Conservation (phyloP, 2,797 vertebrate species). For the Poeciliopsis paucimaculata region DNA sequence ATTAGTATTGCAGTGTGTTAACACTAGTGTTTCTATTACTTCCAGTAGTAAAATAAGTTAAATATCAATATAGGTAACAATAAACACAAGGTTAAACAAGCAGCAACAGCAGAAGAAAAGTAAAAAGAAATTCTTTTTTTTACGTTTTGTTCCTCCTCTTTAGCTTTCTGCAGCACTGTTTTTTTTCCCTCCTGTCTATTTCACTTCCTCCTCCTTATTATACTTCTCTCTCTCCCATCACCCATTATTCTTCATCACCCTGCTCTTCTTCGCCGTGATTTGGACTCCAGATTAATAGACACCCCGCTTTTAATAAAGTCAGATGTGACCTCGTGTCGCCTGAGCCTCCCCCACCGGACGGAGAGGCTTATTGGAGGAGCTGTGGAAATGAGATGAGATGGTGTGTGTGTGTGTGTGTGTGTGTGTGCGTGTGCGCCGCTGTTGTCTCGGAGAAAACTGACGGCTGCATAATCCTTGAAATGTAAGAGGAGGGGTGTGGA, state of each 20-base stretch:
- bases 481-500: neutral
- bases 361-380: slow-evolving; percentile 36
- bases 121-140: neutral
- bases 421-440: neutral
- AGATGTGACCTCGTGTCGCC: slow-evolving; percentile 40
- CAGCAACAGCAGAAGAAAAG: neutral
- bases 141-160: neutral
- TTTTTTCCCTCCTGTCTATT: neutral
- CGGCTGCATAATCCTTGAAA: slow-evolving; percentile 35
- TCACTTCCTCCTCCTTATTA: slow-evolving; percentile 6
- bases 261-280: slow-evolving; percentile 38
- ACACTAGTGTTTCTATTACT: neutral
- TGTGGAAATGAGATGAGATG: slow-evolving; percentile 26
- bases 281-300: slow-evolving; percentile 63
- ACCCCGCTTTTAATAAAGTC: slow-evolving; percentile 72
- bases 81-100: neutral
- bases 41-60: neutral
- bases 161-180: neutral
- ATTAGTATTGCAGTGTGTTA: neutral
- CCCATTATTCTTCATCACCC: slow-evolving; percentile 7
- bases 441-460: slow-evolving; percentile 33
- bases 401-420: neutral
- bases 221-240: slow-evolving; percentile 8
- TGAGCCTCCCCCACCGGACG: slow-evolving; percentile 7
- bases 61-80: neutral